phyloP scores from a whole-genome alignment of 2,113 vertebrate species.

The Mus pahari region DNA sequence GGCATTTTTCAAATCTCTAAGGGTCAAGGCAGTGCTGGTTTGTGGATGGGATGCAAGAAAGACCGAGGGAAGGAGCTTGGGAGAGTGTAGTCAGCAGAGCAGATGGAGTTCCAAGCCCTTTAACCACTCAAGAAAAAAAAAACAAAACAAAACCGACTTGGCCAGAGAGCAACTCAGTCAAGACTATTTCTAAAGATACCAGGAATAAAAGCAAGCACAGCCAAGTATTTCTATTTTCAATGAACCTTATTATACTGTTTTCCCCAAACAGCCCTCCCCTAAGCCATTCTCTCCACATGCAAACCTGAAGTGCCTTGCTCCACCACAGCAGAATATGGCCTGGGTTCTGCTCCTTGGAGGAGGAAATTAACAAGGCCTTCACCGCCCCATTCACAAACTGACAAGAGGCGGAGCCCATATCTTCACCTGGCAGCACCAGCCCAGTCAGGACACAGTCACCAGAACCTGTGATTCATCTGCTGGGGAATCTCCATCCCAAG shows the following conservation, averaged over 20 bases:
- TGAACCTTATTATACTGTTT: slow-evolving; percentile 60
- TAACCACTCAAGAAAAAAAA: slow-evolving; percentile 23
- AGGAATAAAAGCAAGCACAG: slow-evolving; percentile 58
- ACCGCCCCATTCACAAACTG: slow-evolving; percentile 79
- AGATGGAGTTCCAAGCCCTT: slow-evolving; percentile 50
- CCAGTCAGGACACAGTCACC: background rate
- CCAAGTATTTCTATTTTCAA: slow-evolving; percentile 76
- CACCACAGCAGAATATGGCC: slow-evolving; percentile 51
- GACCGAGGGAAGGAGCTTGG: background rate
- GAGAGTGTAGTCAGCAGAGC: slow-evolving; percentile 46
- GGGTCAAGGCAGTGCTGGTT: background rate
- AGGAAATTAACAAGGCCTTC: slow-evolving; percentile 78
- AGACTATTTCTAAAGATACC: slow-evolving; percentile 67
- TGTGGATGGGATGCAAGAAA: background rate
- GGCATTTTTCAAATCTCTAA: slow-evolving; percentile 19
- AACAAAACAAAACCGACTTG: slow-evolving; percentile 32
- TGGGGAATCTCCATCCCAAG: slow-evolving; percentile 50
- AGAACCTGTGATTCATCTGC: slow-evolving; percentile 60
- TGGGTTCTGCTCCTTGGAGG: slow-evolving; percentile 50
- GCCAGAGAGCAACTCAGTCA: slow-evolving; percentile 61
- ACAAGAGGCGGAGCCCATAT: slow-evolving; percentile 57
- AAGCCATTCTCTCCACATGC: slow-evolving; percentile 55
- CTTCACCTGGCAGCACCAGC: slow-evolving; percentile 22
- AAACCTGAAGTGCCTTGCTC: slow-evolving; percentile 49
- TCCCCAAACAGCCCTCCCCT: slow-evolving; percentile 28